Evolutionary conservation across 2,888 invertebrate genomes (phyloP), one percentile per base, ranked within the genome.

Genomic region (Drosophila mulleri): DNA sequence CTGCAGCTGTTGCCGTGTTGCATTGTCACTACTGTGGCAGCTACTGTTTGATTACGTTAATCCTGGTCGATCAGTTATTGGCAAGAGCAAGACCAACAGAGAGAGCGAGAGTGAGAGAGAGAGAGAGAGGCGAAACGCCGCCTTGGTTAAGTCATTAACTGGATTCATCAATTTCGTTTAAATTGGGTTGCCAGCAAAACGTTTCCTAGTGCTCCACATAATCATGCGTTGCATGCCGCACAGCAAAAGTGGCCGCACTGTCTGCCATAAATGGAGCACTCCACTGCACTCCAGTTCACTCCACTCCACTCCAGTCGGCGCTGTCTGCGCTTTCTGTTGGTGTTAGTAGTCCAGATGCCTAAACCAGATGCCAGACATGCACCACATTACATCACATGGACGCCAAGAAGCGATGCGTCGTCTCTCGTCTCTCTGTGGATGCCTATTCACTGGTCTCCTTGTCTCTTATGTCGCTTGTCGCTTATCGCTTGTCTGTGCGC

Each of bases 161-260:
- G 26, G 63, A 77, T 68, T 50, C 65, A 67, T 77, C 69, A 75
- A 78, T 67, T 78, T 78, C 52, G 23, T 20, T 44, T 8, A 64
- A 80, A 72, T 75, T 78, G 75, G 68, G 60, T 69, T 75, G 67
- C 61, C 42, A 57, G 57, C 48, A 68, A 67, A 76, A 73, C 75
- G 72, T 82, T 88, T 88, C 88, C 88, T 88, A 72, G 84, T 88
- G 84, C 75, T 76, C 80, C 75, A 88, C 78, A 88, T 88, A 88
- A 83, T 85, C 76, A 78, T 85, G 84, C 74, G 78, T 80, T 74
- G 80, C 73, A 76, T 74, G 77, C 75, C 79, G 54, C 70, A 35
- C 18, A 50, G 48, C 50, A 6, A 64, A 63, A 63, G 67, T 74
- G 74, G 68, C 74, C 79, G 67, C 67, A 45, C 50, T 73, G 77